These are phyloP conservation scores for Notothenia coriiceps DNA, from an alignment of 2,113 vertebrate species.

Conservation along the genomic window DNA sequence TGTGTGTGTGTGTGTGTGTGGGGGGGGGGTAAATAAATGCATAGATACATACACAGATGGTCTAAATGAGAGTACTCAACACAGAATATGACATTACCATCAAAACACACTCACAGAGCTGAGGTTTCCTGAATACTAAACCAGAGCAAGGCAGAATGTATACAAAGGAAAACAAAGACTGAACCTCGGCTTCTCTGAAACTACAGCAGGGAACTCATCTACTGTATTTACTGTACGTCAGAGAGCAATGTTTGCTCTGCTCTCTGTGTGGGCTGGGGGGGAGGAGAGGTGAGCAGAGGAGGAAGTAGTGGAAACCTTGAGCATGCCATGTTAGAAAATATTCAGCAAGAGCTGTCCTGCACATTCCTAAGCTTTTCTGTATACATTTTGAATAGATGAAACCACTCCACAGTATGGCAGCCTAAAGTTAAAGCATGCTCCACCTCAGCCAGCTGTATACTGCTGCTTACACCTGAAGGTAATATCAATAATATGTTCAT, in stretches of 20 bases:
- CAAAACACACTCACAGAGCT: neutral
- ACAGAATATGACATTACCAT: slow-evolving; percentile 27
- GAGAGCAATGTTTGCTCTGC: neutral
- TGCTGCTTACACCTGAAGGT: slow-evolving; percentile 16
- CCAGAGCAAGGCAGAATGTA: slow-evolving; percentile 5
- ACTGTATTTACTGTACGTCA: slow-evolving; percentile 14
- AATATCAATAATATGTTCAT: slow-evolving; percentile 2
- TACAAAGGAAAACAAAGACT: neutral
- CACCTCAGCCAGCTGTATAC: slow-evolving; percentile 1
- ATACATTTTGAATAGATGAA: neutral
- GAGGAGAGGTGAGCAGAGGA: neutral
- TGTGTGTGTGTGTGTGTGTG: slow-evolving; percentile 1
- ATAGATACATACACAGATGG: slow-evolving; percentile 67
- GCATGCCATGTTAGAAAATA: neutral
- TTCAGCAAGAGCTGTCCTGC: neutral
- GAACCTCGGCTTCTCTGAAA: slow-evolving; percentile 13
- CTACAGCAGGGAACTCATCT: neutral
- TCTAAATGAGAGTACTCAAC: slow-evolving; percentile 38
- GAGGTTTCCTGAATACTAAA: neutral
- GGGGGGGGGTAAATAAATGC: slow-evolving; percentile 32
- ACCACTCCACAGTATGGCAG: neutral
- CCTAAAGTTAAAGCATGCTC: neutral
- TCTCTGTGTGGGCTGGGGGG: slow-evolving; percentile 22
- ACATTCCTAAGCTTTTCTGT: neutral
- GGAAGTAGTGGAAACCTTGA: neutral